Percentiles rank a stretch among this genome's conserved stretches.
phyloP scores from a whole-genome alignment of 2,888 invertebrate species.

The Strigamia maritima region DNA sequence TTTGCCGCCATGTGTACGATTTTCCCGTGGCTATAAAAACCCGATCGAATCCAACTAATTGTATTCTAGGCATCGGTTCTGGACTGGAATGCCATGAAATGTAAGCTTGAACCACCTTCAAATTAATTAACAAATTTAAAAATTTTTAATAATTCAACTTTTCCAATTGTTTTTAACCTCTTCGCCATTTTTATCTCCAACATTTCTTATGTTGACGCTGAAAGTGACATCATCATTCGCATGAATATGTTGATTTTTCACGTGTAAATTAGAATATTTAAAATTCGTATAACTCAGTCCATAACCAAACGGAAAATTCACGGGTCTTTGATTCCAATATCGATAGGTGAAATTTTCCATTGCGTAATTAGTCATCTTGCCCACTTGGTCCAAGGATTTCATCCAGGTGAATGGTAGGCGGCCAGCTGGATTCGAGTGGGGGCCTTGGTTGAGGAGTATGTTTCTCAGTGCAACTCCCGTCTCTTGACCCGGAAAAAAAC shows the following conservation, averaged over 20 bases:
- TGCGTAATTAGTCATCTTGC: slow-evolving; percentile 36
- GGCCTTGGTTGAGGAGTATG: slow-evolving; percentile 38
- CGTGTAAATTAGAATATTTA: slow-evolving; percentile 37
- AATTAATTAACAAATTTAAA: background rate
- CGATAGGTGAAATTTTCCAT: slow-evolving; percentile 41
- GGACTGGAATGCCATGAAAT: slow-evolving; percentile 39
- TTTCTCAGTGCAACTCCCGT: slow-evolving; percentile 39
- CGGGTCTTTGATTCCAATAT: slow-evolving; percentile 40
- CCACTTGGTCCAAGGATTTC: slow-evolving; percentile 37
- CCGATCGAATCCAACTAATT: slow-evolving; percentile 41
- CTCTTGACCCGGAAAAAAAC: slow-evolving; percentile 40
- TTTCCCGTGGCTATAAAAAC: slow-evolving; percentile 25
- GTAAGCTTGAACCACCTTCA: slow-evolving; percentile 41
- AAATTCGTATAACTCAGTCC: slow-evolving; percentile 40
- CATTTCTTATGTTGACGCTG: slow-evolving; percentile 35
- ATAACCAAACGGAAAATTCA: slow-evolving; percentile 40
- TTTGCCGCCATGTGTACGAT: slow-evolving; percentile 16
- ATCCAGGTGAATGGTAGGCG: slow-evolving; percentile 41
- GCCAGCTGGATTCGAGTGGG: slow-evolving; percentile 38
- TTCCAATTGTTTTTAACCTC: slow-evolving; percentile 7
- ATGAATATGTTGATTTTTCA: slow-evolving; percentile 22
- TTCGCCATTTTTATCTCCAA: slow-evolving; percentile 38
- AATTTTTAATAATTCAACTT: background rate
- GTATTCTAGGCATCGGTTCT: slow-evolving; percentile 38
- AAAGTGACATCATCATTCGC: slow-evolving; percentile 34